These are phyloP conservation scores for Todiramphus saurophagus DNA, from an alignment of 2,113 vertebrate genomes.

Conservation along the genomic window DNA sequence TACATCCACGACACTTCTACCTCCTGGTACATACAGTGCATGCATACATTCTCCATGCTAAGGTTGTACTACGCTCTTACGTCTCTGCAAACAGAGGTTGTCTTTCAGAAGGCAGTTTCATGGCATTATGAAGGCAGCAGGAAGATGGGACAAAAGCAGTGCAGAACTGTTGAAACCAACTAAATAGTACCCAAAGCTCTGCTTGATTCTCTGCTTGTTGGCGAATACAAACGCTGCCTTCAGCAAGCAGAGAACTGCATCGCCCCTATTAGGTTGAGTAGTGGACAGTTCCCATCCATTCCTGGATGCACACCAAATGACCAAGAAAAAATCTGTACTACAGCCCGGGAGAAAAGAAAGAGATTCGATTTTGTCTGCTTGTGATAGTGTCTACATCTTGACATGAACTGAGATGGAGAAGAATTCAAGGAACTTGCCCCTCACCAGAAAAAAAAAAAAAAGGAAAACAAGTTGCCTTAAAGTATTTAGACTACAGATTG, in stretches of 20 bases:
- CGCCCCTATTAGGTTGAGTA: background rate
- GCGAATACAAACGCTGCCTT: background rate
- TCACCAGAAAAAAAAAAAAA: background rate
- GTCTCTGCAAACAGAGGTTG: background rate
- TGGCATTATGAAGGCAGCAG: background rate
- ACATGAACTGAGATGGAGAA: background rate
- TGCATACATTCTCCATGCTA: background rate
- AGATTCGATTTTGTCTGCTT: background rate
- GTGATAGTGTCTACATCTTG: background rate
- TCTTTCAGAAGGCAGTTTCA: background rate
- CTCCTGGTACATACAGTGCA: accelerated
- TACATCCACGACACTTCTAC: background rate
- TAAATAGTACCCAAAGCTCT: background rate
- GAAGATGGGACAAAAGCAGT: background rate
- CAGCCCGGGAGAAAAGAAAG: background rate
- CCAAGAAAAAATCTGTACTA: background rate
- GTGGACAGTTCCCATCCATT: constrained; percentile 1
- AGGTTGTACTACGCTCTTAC: background rate
- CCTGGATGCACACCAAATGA: background rate
- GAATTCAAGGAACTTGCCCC: background rate
- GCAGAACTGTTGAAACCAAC: background rate
- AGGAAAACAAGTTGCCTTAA: background rate
- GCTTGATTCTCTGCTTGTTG: background rate
- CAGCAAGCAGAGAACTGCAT: background rate
- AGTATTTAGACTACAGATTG: background rate